Base-by-base conservation (phyloP, 2,888 invertebrate species). In the Tetragonula carbonaria region DNA sequence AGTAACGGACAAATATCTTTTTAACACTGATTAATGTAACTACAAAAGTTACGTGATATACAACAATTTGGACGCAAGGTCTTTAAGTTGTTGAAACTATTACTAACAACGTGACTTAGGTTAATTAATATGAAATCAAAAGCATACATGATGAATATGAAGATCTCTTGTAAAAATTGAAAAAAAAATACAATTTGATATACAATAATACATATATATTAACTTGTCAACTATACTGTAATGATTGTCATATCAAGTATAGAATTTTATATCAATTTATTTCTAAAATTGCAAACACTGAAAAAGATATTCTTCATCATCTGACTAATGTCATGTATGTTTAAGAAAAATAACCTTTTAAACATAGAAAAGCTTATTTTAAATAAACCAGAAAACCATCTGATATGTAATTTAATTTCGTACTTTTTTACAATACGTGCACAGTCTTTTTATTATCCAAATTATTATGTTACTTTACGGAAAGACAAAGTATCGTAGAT, bases 341-440 rank as follows among this genome's bases (percentile, higher is more conserved):
- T 33, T 18, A 21, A 33, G 18, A 33, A 21, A 21, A 65, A 65
- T 33, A 33, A 33, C 13, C 16, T 62, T 33, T 33, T 21, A 33
- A 65, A 13, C 18, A 21, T 13, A 28, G 16, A 51, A 63, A 63
- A 8, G 6, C n/a, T 51, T 28, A 62, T 38, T 57, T 53, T 6
- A 82, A 75, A 13, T 38, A 70, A 70, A n/a, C 50, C 50, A 62
- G 65, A 21, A 55, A 55, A 50, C n/a, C 21, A 55, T 23, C 38
- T n/a, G 6, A 28, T 51, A 16, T 23, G 50, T 53, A 59, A 66
- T 13, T 23, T 51, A n/a, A 21, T 68, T 45, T 53, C 62, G 23
- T 73, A 65, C 5, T 45, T 23, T 8, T 4, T 67, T 16, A 70
- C 8, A 28, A 33, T 4, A 8, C n/a, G 13, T 21, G 38, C 13